Base-by-base conservation (phyloP, 2,113 vertebrate genomes). In the Suricata suricatta region DNA sequence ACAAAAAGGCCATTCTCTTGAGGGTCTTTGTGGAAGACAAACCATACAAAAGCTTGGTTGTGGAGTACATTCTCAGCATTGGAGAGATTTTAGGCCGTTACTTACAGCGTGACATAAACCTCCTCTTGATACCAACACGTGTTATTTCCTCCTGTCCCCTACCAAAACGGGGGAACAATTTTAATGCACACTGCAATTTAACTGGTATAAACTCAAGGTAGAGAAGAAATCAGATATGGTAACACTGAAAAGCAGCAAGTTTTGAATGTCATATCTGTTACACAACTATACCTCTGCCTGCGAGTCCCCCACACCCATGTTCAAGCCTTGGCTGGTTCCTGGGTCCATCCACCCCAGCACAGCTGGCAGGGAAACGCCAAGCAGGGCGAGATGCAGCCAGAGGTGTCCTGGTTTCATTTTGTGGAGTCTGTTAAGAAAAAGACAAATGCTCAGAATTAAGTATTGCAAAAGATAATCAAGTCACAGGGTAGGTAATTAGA, bases 341-440 rank as follows among this genome's bases (percentile, higher is more conserved):
- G 52, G 92, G 44, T 98, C 98, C 98, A 97, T 98, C 99, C 99
- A 99, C 97, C 99, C 99, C 95, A 99, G 98, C 0, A 96, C 97
- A 68, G 98, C 94, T 3, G 89, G 98, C 0, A 98, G 98, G 44
- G 98, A 99, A 86, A 99, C 97, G 90, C 98, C 99, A 17, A 99
- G 98, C 98, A 99, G 98, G 2, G 99, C 9, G 5, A 99, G 98
- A 97, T 91, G 96, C 29, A 98, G 98, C 99, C 99, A 99, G 97
- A 99, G 97, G 94, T 98, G 98, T 97, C 99, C 98, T 76, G 98
- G 98, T 95, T 98, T 99, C 99, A 99, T 99, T 98, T 80, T 98
- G 98, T 96, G 96, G 96, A 97, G 35, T 95, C 99, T 99, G 99
- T 90, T 95, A 60, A 97, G 95, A 96, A 98, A 77, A 98, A 21